Evolutionary conservation across 2,888 invertebrate genomes (phyloP), one percentile per base, ranked within the genome.

Genomic region (Drosophila putrida): DNA sequence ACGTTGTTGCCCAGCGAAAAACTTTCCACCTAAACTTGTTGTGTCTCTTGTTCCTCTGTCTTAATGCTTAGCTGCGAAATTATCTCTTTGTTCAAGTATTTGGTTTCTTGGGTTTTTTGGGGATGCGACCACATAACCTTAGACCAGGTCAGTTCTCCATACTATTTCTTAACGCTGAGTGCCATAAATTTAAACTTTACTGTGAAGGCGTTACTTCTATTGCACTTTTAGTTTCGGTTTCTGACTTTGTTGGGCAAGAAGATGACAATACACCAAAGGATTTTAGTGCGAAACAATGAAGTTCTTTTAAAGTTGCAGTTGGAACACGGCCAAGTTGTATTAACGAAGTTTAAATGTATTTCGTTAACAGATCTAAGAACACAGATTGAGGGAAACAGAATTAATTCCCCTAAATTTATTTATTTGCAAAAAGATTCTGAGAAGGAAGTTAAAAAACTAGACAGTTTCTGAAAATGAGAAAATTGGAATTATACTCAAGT

Each of bases 141-240:
- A 51, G 39, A 46, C 28, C 51, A 63, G 74, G 74, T 73, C 73
- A 74, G 75, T 70, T 67, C 44, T 44, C 28, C 11, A 33, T 47
- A 38, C 54, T 31, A n/a, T 44, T 49, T 41, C 25, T 35, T 11
- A 20, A 13, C 47, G 11, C 35, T 38, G 44, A 60, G 27, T 53
- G 53, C 76, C 43, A 75, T 75, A 75, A 75, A 75, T 75, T 69
- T 72, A 46, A 75, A 75, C 77, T 75, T 75, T 76, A 46, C 63
- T 72, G 76, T 55, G 76, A 54, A 35, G 38, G 3, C 43, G 25
- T 10, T 44, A n/a, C 44, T 51, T 11, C 41, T 28, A 39, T 46
- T 47, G 11, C 44, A 38, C 5, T 33, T 58, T 43, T 11, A 20
- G 10, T 27, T 46, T 49, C 20, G 10, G 36, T 35, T 35, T 33